Evolutionary conservation across 2,888 invertebrate genomes (phyloP), one percentile per base, ranked within the genome.

Genomic region (Mechanitis messenoides): DNA sequence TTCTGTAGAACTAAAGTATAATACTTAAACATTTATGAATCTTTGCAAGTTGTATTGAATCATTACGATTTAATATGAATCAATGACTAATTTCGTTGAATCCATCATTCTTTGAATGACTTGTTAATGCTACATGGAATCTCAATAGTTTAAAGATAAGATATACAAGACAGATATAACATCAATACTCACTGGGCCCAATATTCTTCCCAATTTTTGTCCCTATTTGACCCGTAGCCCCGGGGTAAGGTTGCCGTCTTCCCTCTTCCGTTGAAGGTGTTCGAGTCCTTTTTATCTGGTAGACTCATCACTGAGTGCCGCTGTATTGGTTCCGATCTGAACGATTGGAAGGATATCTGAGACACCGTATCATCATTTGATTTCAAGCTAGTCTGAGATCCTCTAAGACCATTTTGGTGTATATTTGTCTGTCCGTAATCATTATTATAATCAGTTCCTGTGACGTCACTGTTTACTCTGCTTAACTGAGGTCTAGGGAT

Each of bases 141-240:
- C 42, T 42, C 42, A 42, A 11, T 42, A 42, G 42, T 11, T 11
- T 9, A 9, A 42, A 42, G 9, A 42, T 35, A 42, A 42, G 42
- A 42, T 42, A 42, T 9, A 11, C 6, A 3, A 42, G 54, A 47
- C 35, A 33, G n/a, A 33, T 31, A 9, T 28, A 56, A 54, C 12
- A 4, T 12, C 35, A 69, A 56, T 54, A 85, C 88, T 86, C 72
- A 91, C 91, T 81, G 79, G 1, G 88, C 80, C 91, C 91, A 91
- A 69, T 91, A 90, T 28, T 88, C 88, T 65, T 90, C 88, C 90
- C 90, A 90, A 56, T 80, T 82, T 72, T 84, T 87, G 69, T 87
- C 84, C 69, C 79, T 86, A 0, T 73, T 84, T 0, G 89, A 87
- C 0, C 87, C 89, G 59, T 88, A 87, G 0, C 89, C 88, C 38